A percentile compares a stretch with the other conserved stretches of the same genome.
Conservation (phyloP, 2,113 vertebrate species). For the Monarcha castaneiventris region DNA sequence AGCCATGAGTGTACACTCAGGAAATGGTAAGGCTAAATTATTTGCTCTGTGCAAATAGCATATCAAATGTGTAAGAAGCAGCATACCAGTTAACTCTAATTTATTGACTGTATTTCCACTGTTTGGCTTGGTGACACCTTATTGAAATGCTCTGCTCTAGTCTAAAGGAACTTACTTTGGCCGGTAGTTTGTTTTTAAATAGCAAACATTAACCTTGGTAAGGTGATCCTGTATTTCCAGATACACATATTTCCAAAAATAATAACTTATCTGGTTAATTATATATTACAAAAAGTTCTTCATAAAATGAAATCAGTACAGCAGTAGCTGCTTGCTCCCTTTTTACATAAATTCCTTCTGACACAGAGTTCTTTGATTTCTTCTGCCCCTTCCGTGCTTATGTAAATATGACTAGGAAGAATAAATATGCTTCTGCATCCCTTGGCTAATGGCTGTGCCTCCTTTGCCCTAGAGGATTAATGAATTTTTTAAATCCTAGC, state of each 20-base stretch:
- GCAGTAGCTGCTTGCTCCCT: background rate
- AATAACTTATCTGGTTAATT: background rate
- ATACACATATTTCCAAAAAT: background rate
- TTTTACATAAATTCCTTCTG: background rate
- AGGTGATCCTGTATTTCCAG: background rate
- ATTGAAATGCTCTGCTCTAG: background rate
- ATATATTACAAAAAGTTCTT: background rate
- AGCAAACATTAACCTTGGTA: background rate
- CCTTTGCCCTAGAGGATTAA: background rate
- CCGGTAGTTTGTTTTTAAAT: conserved; percentile 9
- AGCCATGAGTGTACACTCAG: background rate
- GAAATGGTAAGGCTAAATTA: background rate
- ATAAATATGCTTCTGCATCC: background rate
- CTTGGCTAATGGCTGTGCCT: background rate
- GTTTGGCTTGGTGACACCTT: conserved; percentile 3
- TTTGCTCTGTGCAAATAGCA: background rate
- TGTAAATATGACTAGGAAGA: background rate
- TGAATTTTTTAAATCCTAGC: background rate
- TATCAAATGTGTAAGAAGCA: background rate
- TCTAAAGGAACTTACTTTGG: background rate
- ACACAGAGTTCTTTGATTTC: background rate
- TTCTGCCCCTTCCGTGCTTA: background rate
- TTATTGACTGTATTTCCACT: background rate
- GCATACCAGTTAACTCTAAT: background rate
- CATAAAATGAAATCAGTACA: background rate